A percentile compares a stretch with the other conserved stretches of the same genome.
These are phyloP conservation scores for Heliconius ethilla DNA, from an alignment of 2,888 invertebrate genomes.

Conservation along the genomic window DNA sequence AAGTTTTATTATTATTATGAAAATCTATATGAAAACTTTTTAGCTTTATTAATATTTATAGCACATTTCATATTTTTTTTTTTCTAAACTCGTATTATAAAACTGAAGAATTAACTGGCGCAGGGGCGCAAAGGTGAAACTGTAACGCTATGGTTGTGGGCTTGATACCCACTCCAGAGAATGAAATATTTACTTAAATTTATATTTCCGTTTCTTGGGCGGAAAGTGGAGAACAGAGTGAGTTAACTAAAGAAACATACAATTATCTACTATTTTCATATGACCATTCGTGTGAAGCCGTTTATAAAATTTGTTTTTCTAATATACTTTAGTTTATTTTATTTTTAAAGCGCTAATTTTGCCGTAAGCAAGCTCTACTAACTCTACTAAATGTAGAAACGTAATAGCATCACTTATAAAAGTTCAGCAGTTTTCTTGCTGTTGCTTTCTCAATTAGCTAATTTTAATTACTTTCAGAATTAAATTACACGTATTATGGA, in stretches of 20 bases:
- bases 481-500: neutral
- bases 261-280: too few species aligned
- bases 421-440: neutral
- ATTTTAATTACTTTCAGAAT: neutral
- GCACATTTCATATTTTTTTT: neutral
- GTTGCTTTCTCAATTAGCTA: conserved; percentile 3
- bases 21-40: neutral
- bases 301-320: neutral
- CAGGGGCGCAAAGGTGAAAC: too few species aligned
- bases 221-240: too few species aligned
- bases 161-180: too few species aligned
- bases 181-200: too few species aligned
- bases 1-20: neutral
- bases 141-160: too few species aligned
- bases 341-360: neutral
- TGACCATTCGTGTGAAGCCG: too few species aligned
- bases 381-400: neutral
- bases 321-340: neutral
- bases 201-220: too few species aligned
- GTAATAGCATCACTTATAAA: conserved; percentile 1
- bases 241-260: too few species aligned
- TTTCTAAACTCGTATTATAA: too few species aligned
- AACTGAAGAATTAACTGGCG: too few species aligned
- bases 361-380: neutral
- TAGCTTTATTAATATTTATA: neutral